Conservation (phyloP, 2,113 vertebrate species). For the Leptobrachium leishanense region DNA sequence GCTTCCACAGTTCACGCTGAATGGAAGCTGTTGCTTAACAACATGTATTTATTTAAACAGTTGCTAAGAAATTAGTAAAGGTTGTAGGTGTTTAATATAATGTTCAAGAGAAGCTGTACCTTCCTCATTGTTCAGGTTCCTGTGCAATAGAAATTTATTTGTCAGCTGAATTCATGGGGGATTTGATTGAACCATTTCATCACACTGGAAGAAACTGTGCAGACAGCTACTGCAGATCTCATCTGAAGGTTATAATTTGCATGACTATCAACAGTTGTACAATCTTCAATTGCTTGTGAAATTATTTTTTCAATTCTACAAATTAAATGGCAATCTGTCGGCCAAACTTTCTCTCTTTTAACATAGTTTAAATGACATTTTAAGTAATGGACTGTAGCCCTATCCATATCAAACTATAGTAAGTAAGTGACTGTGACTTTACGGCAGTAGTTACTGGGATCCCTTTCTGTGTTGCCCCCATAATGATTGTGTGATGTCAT, state of each 20-base stretch:
- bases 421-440: too few species aligned
- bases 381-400: neutral
- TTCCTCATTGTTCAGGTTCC: neutral
- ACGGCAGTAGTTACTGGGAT: too few species aligned
- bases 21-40: slow-evolving; percentile 60
- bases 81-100: slow-evolving; percentile 17
- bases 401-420: too few species aligned
- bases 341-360: neutral
- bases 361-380: neutral
- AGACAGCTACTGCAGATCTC: neutral
- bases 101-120: neutral
- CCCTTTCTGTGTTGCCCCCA: too few species aligned
- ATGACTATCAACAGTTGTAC: neutral
- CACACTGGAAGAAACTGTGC: neutral
- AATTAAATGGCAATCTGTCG: neutral
- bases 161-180: neutral
- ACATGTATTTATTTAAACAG: slow-evolving; percentile 65
- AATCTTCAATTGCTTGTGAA: neutral
- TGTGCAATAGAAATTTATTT: neutral
- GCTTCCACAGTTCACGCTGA: slow-evolving; percentile 22
- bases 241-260: neutral
- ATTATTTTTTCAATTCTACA: neutral
- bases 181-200: neutral
- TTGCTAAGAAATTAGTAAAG: slow-evolving; percentile 55
- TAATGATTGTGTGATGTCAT: too few species aligned